Evolutionary conservation across 2,888 invertebrate genomes (phyloP).

Genomic region (Hydrotaea cyrtoneurina): DNA sequence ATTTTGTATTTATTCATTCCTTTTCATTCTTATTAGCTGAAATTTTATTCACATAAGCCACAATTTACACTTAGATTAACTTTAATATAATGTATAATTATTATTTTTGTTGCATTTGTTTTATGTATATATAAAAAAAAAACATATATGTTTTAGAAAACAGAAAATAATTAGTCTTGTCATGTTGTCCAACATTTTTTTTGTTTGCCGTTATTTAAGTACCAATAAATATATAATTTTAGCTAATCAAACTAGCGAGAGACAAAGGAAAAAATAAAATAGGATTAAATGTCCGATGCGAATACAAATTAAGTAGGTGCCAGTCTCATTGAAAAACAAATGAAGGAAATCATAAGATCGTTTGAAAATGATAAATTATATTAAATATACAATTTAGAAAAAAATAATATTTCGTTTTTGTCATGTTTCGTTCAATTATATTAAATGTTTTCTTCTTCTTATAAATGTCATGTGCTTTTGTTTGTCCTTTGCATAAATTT

Average conservation of each 20-base stretch:
- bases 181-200: conserved; percentile 24
- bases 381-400: too few species aligned
- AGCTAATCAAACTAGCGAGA: background rate
- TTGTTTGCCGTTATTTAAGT: conserved; percentile 54
- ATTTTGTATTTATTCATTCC: conserved; percentile 39
- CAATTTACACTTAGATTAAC: conserved; percentile 65
- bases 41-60: conserved; percentile 70
- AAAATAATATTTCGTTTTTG: background rate
- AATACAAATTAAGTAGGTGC: conserved; percentile 26
- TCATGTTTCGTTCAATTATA: background rate
- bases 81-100: conserved; percentile 18
- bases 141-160: conserved; percentile 36
- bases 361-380: too few species aligned
- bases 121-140: conserved; percentile 32
- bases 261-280: background rate
- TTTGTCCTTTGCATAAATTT: background rate
- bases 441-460: background rate
- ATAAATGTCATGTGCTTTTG: background rate
- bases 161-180: conserved; percentile 50
- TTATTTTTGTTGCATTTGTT: background rate
- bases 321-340: conserved; percentile 11
- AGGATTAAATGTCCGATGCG: background rate
- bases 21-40: conserved; percentile 58
- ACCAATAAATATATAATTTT: conserved; percentile 47
- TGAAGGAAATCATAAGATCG: too few species aligned